Percentiles rank a stretch among this genome's conserved stretches.
phyloP scores from a whole-genome alignment of 2,888 invertebrate species.

The Mythimna loreyi region DNA sequence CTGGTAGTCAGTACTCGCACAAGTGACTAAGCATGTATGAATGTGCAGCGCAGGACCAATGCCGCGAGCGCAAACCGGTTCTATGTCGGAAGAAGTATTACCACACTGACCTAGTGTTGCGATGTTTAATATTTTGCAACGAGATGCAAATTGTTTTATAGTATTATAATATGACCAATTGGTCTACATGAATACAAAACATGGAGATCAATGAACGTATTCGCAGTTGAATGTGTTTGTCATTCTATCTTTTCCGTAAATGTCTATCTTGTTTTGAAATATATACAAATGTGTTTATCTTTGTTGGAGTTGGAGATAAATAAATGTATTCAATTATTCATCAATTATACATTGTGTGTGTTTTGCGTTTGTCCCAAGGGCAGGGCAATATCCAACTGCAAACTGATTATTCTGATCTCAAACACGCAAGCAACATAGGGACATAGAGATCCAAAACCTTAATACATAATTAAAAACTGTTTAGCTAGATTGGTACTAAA shows the following conservation, averaged over 20 bases:
- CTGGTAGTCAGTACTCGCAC: constrained; percentile 18
- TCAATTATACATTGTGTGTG: not conserved
- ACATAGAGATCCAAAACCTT: not conserved
- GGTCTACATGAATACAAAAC: constrained; percentile 16
- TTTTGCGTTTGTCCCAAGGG: constrained; percentile 1
- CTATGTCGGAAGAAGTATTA: constrained; percentile 53
- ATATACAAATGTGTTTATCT: constrained; percentile 21
- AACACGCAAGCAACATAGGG: not conserved
- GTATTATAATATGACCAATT: constrained; percentile 30
- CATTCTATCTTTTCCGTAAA: constrained; percentile 30
- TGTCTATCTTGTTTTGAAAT: constrained; percentile 32
- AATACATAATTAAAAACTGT: not conserved
- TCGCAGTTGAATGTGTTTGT: constrained; percentile 8
- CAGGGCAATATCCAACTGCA: not conserved
- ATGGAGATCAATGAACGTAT: constrained; percentile 26
- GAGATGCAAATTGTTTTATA: constrained; percentile 13
- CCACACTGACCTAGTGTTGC: constrained; percentile 61
- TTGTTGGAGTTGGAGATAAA: constrained; percentile 9
- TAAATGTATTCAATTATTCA: constrained; percentile 5
- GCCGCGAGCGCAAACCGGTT: constrained; percentile 59
- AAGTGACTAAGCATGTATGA: constrained; percentile 56
- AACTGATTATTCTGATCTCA: no score
- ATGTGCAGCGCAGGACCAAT: constrained; percentile 43
- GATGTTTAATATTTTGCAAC: constrained; percentile 51
- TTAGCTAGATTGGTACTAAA: not conserved